Evolutionary conservation across 2,797 vertebrate genomes (phyloP).

Genomic region (Simalia tracyae): DNA sequence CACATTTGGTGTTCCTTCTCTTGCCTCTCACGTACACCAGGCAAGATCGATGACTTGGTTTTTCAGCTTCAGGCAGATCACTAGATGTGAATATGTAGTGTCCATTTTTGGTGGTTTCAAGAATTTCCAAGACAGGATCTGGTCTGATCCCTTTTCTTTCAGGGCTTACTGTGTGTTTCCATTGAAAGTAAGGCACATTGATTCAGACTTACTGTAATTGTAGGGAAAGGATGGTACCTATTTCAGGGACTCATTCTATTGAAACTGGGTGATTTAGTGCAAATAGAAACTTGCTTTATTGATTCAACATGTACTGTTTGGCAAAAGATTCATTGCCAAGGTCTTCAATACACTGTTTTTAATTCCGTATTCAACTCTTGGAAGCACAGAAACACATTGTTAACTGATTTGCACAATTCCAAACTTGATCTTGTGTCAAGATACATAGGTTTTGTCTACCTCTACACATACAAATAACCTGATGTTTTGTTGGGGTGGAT

Average conservation of each 20-base stretch:
- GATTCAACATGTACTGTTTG: slow-evolving; percentile 35
- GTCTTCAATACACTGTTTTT: slow-evolving; percentile 31
- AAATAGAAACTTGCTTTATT: slow-evolving; percentile 51
- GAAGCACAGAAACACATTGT: slow-evolving; percentile 8
- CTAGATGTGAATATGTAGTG: neutral
- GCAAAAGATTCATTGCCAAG: slow-evolving; percentile 33
- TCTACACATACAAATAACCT: neutral
- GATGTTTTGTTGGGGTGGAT: neutral
- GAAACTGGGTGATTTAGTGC: slow-evolving; percentile 47
- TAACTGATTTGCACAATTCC: slow-evolving; percentile 36
- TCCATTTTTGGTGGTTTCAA: neutral
- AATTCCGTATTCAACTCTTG: slow-evolving; percentile 33
- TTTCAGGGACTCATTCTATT: slow-evolving; percentile 36
- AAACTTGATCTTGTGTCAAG: neutral
- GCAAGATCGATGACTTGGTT: neutral
- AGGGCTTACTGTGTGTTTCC: neutral
- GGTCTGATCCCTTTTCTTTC: neutral
- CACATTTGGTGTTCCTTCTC: neutral
- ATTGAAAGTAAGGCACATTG: slow-evolving; percentile 19
- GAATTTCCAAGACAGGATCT: slow-evolving; percentile 4
- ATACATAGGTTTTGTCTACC: neutral
- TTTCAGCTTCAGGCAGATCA: neutral
- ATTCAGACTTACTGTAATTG: slow-evolving; percentile 16
- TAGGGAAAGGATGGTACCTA: neutral
- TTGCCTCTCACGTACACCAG: neutral